A percentile compares a stretch with the other conserved stretches of the same genome.
Evolutionary conservation across 2,888 invertebrate genomes (phyloP).

Genomic region (Blera fallax): DNA sequence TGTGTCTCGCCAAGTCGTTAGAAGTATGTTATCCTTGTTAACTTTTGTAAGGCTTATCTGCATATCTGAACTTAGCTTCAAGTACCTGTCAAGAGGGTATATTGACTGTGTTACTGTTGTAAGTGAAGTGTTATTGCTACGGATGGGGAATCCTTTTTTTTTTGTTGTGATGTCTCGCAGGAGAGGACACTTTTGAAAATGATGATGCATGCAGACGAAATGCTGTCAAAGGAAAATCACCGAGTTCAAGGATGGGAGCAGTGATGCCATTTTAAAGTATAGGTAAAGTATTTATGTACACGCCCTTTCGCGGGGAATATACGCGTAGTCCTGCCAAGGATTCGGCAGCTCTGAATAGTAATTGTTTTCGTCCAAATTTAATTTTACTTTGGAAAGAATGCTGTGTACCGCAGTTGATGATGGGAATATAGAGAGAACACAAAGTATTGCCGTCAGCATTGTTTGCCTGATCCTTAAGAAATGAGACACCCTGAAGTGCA

Average conservation of each 20-base stretch:
- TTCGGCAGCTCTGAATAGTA: too few relatives aligned
- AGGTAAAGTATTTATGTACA: too few relatives aligned
- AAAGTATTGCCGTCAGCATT: too few relatives aligned
- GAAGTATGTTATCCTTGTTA: conserved; percentile 43
- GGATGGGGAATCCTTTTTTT: background rate
- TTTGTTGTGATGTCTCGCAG: background rate
- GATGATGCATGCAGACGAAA: conserved; percentile 32
- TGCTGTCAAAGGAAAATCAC: conserved; percentile 27
- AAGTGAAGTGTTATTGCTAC: conserved; percentile 30
- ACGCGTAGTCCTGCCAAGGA: too few relatives aligned
- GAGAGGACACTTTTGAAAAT: conserved; percentile 21
- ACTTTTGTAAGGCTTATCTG: conserved; percentile 61
- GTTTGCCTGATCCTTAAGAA: too few relatives aligned
- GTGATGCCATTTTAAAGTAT: too few relatives aligned
- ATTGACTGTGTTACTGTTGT: conserved; percentile 65
- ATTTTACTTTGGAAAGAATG: too few relatives aligned
- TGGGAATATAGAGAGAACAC: too few relatives aligned
- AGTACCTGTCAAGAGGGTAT: conserved; percentile 53
- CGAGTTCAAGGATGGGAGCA: background rate
- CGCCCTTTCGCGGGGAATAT: too few relatives aligned
- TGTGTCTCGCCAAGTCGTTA: conserved; percentile 35
- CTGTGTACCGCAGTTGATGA: too few relatives aligned
- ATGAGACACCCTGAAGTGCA: too few relatives aligned
- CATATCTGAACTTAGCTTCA: conserved; percentile 33
- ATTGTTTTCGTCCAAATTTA: too few relatives aligned